Percentiles rank a stretch among this genome's conserved stretches.
These are phyloP conservation scores for Xestobium rufovillosum DNA, from an alignment of 2,888 invertebrate genomes.

Conservation along the genomic window DNA sequence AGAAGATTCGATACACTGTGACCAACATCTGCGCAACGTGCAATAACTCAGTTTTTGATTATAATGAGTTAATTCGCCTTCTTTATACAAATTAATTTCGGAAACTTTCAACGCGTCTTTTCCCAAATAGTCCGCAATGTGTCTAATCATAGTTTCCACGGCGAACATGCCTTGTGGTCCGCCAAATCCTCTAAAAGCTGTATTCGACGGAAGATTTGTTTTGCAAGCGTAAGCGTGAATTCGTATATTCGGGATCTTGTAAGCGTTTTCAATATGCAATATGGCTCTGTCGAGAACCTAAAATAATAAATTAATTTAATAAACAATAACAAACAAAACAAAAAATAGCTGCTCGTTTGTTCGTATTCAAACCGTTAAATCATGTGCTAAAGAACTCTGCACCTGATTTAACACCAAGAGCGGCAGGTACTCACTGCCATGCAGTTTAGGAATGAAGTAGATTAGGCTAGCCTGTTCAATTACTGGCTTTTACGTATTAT, in stretches of 20 bases:
- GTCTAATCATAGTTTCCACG: conserved; percentile 69
- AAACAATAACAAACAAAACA: too few species aligned
- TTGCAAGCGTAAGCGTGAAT: conserved; percentile 69
- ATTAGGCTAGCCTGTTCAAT: too few species aligned
- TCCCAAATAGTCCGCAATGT: conserved; percentile 63
- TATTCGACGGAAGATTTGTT: conserved; percentile 87
- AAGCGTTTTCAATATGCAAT: conserved; percentile 77
- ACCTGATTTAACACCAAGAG: too few species aligned
- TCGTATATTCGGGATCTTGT: conserved; percentile 66
- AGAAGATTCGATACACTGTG: conserved; percentile 64
- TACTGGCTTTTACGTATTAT: too few species aligned
- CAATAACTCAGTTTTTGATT: conserved; percentile 67
- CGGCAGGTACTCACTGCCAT: too few species aligned
- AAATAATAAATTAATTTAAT: conserved; percentile 22
- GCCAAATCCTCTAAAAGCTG: conserved; percentile 89
- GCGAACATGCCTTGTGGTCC: conserved; percentile 88
- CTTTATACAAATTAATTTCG: conserved; percentile 69
- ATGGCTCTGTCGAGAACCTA: conserved; percentile 78
- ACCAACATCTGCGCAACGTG: conserved; percentile 68
- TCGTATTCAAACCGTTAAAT: too few species aligned
- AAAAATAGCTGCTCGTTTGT: too few species aligned
- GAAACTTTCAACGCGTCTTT: conserved; percentile 58
- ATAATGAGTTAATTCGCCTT: conserved; percentile 72
- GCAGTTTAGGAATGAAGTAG: too few species aligned
- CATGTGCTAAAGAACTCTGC: too few species aligned